These are phyloP conservation scores for Epinephelus malabaricus DNA, from an alignment of 2,797 vertebrate species.

Conservation along the genomic window DNA sequence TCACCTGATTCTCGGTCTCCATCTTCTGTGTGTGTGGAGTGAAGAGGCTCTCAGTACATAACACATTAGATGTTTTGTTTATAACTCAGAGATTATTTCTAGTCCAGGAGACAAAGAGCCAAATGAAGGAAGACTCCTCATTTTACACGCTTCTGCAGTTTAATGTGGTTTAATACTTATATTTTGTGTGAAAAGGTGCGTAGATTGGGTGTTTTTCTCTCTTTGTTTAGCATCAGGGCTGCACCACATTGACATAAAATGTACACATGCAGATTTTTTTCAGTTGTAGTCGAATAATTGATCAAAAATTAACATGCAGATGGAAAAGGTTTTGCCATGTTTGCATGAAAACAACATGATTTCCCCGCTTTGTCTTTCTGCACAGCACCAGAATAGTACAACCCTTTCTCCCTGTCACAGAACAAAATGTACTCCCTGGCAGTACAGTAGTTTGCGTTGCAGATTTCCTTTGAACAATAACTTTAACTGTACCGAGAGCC, in stretches of 20 bases:
- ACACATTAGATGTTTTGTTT: neutral
- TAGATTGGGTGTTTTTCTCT: neutral
- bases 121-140: neutral
- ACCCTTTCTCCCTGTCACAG: conserved; percentile 1
- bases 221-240: neutral
- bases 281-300: neutral
- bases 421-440: conserved; percentile 14
- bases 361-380: conserved; percentile 14
- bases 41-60: neutral
- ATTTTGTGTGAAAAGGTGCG: neutral
- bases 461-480: conserved; percentile 35
- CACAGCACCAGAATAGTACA: neutral
- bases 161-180: neutral
- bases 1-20: conserved; percentile 21
- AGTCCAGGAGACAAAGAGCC: conserved; percentile 2
- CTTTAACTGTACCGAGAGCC: conserved; percentile 18
- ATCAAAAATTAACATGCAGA: neutral
- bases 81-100: conserved; percentile 1
- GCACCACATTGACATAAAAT: neutral
- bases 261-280: neutral
- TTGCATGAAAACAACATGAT: conserved; percentile 3
- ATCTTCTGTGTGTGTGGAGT: conserved; percentile 6
- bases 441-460: conserved; percentile 12
- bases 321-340: neutral
- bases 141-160: neutral